Conservation (phyloP, 2,888 invertebrate species). For the Scaptodrosophila latifasciaeformis region DNA sequence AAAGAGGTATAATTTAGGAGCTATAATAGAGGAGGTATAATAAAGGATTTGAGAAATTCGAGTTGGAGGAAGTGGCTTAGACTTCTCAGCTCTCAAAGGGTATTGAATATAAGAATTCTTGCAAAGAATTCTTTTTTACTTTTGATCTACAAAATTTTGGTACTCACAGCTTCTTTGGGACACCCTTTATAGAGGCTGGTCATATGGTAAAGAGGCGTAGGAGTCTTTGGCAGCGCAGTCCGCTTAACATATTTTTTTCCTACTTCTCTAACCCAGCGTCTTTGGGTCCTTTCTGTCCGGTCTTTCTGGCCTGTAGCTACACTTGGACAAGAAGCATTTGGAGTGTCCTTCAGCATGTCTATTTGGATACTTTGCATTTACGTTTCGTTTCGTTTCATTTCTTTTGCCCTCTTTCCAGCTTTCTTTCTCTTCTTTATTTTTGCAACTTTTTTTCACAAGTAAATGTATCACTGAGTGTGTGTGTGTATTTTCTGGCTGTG, state of each 20-base stretch:
- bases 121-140: too few species aligned
- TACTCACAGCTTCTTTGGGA: too few species aligned
- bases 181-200: too few species aligned
- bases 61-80: too few species aligned
- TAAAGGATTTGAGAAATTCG: too few species aligned
- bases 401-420: slow-evolving; percentile 30
- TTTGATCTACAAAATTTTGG: too few species aligned
- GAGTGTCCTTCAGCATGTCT: slow-evolving; percentile 63
- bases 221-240: slow-evolving; percentile 8
- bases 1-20: too few species aligned
- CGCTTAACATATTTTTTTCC: slow-evolving; percentile 43
- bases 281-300: slow-evolving; percentile 9
- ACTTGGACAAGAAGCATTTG: slow-evolving; percentile 54
- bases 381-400: neutral
- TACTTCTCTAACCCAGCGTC: slow-evolving; percentile 5
- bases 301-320: slow-evolving; percentile 7
- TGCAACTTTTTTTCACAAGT: slow-evolving; percentile 35
- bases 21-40: too few species aligned
- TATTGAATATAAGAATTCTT: too few species aligned
- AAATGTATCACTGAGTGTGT: too few species aligned
- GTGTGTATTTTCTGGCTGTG: slow-evolving; percentile 16
- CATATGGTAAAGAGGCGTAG: too few species aligned
- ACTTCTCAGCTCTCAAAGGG: too few species aligned
- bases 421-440: slow-evolving; percentile 27
- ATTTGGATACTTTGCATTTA: slow-evolving; percentile 63